Base-by-base conservation (phyloP, 2,113 vertebrate genomes). In the Cryptomyrus ogoouensis region DNA sequence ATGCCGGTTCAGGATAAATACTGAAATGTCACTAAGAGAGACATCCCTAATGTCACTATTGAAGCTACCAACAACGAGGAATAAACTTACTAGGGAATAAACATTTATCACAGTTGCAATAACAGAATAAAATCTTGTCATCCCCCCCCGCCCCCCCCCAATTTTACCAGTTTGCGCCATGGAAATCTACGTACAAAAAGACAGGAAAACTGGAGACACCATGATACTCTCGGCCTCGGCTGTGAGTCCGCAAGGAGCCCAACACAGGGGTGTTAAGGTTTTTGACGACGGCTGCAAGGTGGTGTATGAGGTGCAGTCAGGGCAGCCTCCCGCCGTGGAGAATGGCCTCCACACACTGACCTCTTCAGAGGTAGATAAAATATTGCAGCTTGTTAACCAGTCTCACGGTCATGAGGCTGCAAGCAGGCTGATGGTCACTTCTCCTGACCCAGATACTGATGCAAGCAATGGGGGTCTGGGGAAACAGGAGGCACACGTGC, bases 101-200 rank as follows among this genome's bases (percentile, higher is more conserved):
- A 80, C 15, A 39, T 80, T 80, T 19, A 21, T 80, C 15, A 35
- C 35, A 80, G 17, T 19, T 19, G 74, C 6, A 80, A 42, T 80
- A 80, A 42, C 35, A 80, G 35, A 80, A 80, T 39, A 42, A 39
- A 19, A 42, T 39, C 21, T 58, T 39, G 35, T 42, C 9, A 0
- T 8, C 1, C 8, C 9, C n/a, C 58, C 42, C 62, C 83, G 10
- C 7, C 95, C 96, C 84, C 42, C 96, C 95, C 94, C 95, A 93
- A 96, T 89, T 96, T 95, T 97, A 99, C 98, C 97, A 94, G 96
- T 98, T 96, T 99, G 97, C 95, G 98, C 97, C 97, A 99, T 99
- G 98, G 98, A 99, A 97, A 98, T 98, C 97, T 99, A 97, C 95
- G 97, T 99, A 93, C 96, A 99, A 96, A 98, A 97, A 93, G 98